Evolutionary conservation across 2,888 invertebrate species (phyloP).

Genomic region (Orchesella flavescens): DNA sequence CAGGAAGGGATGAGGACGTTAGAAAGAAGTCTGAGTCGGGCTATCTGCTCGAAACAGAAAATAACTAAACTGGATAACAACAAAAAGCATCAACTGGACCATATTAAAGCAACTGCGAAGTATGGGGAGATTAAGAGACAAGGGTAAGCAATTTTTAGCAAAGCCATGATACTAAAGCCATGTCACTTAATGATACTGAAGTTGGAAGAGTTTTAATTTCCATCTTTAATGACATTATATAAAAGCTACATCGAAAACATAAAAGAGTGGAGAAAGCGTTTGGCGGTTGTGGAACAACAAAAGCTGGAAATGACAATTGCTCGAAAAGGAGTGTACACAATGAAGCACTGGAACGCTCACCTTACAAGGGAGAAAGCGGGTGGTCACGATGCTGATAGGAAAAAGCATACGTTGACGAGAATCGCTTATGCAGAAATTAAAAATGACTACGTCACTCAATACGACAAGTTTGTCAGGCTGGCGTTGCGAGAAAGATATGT

Average conservation of each 20-base stretch:
- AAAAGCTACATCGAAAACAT: constrained; percentile 20
- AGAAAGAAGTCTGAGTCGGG: constrained; percentile 5
- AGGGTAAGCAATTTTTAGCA: background rate
- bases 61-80: background rate
- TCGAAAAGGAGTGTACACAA: constrained; percentile 2
- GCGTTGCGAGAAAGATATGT: constrained; percentile 46
- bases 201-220: too few species aligned
- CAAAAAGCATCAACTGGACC: constrained; percentile 3
- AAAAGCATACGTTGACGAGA: constrained; percentile 17
- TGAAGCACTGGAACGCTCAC: constrained; percentile 40
- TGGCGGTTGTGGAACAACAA: background rate
- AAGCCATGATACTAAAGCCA: background rate
- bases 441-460: constrained; percentile 44
- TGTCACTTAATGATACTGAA: background rate
- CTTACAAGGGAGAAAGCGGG: constrained; percentile 25
- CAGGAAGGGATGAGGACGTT: constrained; percentile 35
- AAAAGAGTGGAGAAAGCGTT: background rate
- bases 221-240: background rate
- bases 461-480: constrained; percentile 41
- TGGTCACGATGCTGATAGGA: background rate
- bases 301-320: background rate
- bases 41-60: constrained; percentile 5
- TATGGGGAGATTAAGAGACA: background rate
- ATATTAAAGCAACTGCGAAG: constrained; percentile 5
- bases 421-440: constrained; percentile 43